Conservation (phyloP, 2,888 invertebrate species). For the Rhamnusium bicolor region DNA sequence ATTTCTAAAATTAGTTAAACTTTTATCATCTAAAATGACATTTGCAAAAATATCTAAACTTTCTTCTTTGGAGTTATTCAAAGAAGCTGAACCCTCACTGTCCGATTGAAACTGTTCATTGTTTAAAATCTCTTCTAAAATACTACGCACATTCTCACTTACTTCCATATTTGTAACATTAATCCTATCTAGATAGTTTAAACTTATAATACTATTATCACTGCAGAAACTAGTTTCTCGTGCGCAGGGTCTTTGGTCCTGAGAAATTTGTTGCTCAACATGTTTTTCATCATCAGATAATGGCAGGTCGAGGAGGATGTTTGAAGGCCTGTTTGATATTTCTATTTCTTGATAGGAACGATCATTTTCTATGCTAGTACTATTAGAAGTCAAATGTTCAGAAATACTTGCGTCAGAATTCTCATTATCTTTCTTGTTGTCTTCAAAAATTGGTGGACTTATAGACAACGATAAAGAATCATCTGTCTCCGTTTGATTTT, state of each 20-base stretch:
- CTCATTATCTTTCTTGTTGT: conserved; percentile 38
- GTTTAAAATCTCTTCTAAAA: conserved; percentile 66
- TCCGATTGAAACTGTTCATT: conserved; percentile 62
- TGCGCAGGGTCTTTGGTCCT: conserved; percentile 58
- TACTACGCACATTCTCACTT: conserved; percentile 60
- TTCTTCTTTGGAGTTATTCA: conserved; percentile 59
- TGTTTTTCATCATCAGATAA: conserved; percentile 45
- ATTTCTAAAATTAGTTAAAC: conserved; percentile 59
- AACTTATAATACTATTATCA: conserved; percentile 57
- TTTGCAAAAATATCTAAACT: conserved; percentile 68
- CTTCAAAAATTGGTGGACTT: conserved; percentile 51
- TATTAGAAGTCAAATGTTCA: conserved; percentile 57
- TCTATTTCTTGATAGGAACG: conserved; percentile 69
- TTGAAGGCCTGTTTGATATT: conserved; percentile 60
- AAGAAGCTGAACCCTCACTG: conserved; percentile 43
- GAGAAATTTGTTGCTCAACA: conserved; percentile 49
- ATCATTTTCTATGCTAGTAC: conserved; percentile 67
- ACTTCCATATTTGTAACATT: conserved; percentile 46
- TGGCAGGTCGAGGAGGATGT: conserved; percentile 46
- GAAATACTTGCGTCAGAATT: conserved; percentile 54
- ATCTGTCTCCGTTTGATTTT: conserved; percentile 36
- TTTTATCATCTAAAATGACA: conserved; percentile 67
- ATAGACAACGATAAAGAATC: conserved; percentile 51
- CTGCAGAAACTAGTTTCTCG: conserved; percentile 57
- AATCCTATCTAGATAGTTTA: conserved; percentile 52